phyloP scores from a whole-genome alignment of 2,797 vertebrate species.

The Diplodus puntazzo region DNA sequence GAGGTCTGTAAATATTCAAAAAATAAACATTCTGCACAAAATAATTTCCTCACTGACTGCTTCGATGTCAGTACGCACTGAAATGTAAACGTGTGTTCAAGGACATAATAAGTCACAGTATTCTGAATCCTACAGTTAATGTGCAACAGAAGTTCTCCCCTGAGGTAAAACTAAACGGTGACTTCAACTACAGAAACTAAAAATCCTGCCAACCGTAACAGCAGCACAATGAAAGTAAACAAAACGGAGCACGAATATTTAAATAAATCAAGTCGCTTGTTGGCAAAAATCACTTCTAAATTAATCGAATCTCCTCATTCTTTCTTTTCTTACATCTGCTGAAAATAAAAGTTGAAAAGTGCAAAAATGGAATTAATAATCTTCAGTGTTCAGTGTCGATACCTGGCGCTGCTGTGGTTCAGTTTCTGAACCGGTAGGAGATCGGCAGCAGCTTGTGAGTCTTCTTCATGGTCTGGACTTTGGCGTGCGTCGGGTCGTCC shows the following conservation, averaged over 20 bases:
- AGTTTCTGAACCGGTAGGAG: slow-evolving; percentile 93
- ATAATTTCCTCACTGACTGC: background rate
- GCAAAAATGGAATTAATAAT: background rate
- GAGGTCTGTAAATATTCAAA: background rate
- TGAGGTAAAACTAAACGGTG: background rate
- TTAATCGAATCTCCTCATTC: background rate
- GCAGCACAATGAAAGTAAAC: slow-evolving; percentile 1
- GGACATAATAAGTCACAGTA: background rate
- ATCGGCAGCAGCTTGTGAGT: slow-evolving; percentile 92
- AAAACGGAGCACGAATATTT: background rate
- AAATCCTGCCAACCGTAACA: background rate
- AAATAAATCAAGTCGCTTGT: background rate
- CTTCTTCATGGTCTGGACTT: slow-evolving; percentile 92
- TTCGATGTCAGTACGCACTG: background rate
- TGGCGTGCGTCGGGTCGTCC: slow-evolving; percentile 88
- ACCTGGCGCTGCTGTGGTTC: background rate
- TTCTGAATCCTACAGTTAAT: background rate
- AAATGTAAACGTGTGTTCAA: background rate
- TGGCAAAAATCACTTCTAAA: background rate
- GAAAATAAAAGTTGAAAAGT: background rate
- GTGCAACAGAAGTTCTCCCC: background rate
- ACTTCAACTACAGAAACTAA: background rate
- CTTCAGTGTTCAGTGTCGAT: background rate
- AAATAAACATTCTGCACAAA: background rate
- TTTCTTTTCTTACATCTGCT: background rate